phyloP scores from a whole-genome alignment of 2,113 vertebrate species.

The Poeciliopsis prolifica region DNA sequence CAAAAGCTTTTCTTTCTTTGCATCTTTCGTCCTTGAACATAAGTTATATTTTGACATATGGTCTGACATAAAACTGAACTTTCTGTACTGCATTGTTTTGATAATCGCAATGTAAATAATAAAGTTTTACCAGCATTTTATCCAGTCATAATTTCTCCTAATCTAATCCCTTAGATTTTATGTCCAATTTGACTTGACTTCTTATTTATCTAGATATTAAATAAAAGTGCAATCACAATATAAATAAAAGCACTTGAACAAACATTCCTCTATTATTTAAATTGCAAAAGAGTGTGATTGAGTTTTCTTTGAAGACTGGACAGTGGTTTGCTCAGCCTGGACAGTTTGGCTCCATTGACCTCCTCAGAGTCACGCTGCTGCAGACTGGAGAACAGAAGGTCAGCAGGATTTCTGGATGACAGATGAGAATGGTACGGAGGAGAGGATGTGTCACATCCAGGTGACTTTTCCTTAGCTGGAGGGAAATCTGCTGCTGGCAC shows the following conservation, averaged over 20 bases:
- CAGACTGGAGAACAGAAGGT: background rate
- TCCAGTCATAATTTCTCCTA: background rate
- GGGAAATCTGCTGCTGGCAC: background rate
- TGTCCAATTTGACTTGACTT: background rate
- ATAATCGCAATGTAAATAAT: background rate
- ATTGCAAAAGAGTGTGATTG: background rate
- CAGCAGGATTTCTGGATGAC: background rate
- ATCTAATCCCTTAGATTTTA: background rate
- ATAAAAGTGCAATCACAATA: background rate
- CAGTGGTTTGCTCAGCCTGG: background rate
- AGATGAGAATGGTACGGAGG: background rate
- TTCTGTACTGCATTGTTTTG: no score
- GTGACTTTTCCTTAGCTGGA: background rate
- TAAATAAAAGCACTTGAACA: background rate
- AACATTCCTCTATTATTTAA: background rate
- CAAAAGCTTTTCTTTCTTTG: constrained; percentile 11
- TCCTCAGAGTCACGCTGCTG: background rate
- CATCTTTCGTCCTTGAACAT: constrained; percentile 1
- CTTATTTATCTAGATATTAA: background rate
- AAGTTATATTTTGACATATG: no score
- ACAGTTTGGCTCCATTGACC: background rate
- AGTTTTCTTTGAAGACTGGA: background rate
- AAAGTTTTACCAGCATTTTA: background rate
- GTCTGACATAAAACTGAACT: no score
- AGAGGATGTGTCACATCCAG: background rate